Conservation (phyloP, 2,888 invertebrate species). For the Scrobipalpa costella region DNA sequence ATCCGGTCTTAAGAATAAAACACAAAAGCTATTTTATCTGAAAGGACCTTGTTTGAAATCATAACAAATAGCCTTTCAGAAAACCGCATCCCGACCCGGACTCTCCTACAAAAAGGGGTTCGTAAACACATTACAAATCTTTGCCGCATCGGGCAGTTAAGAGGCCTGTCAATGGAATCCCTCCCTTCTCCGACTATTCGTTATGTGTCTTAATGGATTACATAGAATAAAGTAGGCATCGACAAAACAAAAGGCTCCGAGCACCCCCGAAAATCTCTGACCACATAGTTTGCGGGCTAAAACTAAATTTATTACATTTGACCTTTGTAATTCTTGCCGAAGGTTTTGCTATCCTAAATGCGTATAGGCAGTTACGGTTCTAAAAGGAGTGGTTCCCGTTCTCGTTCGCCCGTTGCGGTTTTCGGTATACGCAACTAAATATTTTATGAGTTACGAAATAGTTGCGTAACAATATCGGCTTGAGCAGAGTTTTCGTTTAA, state of each 20-base stretch:
- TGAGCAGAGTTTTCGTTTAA: slow-evolving; percentile 51
- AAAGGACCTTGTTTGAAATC: slow-evolving; percentile 77
- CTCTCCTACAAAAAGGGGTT: slow-evolving; percentile 74
- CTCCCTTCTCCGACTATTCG: slow-evolving; percentile 67
- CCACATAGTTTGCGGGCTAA: slow-evolving; percentile 75
- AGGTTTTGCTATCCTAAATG: slow-evolving; percentile 71
- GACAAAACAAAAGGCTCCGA: slow-evolving; percentile 75
- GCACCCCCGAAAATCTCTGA: slow-evolving; percentile 71
- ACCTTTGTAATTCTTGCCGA: slow-evolving; percentile 77
- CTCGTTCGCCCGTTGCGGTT: slow-evolving; percentile 66
- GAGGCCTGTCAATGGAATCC: slow-evolving; percentile 75
- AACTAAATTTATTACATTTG: slow-evolving; percentile 80
- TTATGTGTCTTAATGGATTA: slow-evolving; percentile 78
- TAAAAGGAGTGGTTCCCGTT: slow-evolving; percentile 65
- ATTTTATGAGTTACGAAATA: slow-evolving; percentile 76
- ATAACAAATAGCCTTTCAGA: slow-evolving; percentile 79
- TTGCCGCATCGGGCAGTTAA: slow-evolving; percentile 65
- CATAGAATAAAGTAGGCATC: slow-evolving; percentile 75
- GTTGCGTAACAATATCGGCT: slow-evolving; percentile 52
- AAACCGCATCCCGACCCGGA: slow-evolving; percentile 74
- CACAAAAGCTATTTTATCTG: slow-evolving; percentile 74
- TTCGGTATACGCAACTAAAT: slow-evolving; percentile 67
- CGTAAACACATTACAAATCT: slow-evolving; percentile 76
- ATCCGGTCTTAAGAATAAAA: slow-evolving; percentile 70
- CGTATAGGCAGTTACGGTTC: slow-evolving; percentile 69